phyloP scores from a whole-genome alignment of 1,140 invertebrate genomes.

The Eriosoma lanigerum region DNA sequence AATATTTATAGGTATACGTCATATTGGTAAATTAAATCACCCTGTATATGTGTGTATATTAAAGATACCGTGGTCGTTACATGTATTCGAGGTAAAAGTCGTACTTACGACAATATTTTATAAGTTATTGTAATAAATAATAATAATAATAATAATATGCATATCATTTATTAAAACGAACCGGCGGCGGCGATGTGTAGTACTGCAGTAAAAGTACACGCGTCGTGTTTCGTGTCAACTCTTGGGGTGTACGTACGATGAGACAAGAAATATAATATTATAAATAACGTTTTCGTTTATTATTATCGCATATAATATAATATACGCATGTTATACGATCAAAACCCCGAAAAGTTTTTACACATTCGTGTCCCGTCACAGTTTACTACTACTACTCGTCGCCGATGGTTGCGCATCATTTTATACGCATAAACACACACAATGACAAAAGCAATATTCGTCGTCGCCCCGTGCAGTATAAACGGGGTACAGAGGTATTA shows the following conservation, averaged over 20 bases:
- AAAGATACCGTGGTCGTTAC: constrained; percentile 14
- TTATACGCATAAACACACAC: neutral
- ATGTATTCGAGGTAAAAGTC: neutral
- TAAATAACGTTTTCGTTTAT: constrained; percentile 30
- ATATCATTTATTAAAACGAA: neutral
- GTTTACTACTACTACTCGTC: constrained; percentile 1
- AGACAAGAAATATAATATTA: constrained; percentile 10
- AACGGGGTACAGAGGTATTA: no score
- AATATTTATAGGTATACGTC: no score
- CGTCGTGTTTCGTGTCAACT: constrained; percentile 37
- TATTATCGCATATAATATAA: neutral
- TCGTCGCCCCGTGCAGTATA: neutral
- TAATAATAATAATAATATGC: neutral
- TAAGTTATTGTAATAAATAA: neutral
- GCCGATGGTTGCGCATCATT: neutral
- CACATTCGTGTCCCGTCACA: constrained; percentile 44
- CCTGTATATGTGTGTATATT: no score
- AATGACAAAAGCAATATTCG: constrained; percentile 31
- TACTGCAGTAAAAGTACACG: no score
- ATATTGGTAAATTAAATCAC: no score
- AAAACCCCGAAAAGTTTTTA: constrained; percentile 31
- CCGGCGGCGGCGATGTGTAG: constrained; percentile 10
- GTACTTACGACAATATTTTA: constrained; percentile 17
- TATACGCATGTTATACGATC: no score
- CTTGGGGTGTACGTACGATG: neutral